phyloP scores from a whole-genome alignment of 53 echinoderm and acorn worm genomes.

The Patiria pectinifera region DNA sequence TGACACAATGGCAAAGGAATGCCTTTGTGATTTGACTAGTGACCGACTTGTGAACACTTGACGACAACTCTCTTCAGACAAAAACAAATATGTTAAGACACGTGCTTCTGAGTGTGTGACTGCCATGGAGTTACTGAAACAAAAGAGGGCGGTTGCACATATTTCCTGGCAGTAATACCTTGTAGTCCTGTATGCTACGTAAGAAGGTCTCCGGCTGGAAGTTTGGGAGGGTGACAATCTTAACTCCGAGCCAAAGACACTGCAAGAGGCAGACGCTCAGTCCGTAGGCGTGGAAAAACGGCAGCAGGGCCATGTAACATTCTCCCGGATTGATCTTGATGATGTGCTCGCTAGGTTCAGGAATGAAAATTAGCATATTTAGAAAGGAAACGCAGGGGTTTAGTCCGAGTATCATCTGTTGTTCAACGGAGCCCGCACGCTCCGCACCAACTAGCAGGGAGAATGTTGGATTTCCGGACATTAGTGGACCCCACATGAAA shows the following conservation, averaged over 20 bases:
- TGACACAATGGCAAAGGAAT: too few relatives aligned
- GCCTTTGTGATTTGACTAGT: too few relatives aligned
- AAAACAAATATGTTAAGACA: too few relatives aligned
- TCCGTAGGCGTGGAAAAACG: slow-evolving; percentile 75
- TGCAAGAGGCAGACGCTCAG: slow-evolving; percentile 56
- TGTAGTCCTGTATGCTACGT: slow-evolving; percentile 67
- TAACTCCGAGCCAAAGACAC: slow-evolving; percentile 51
- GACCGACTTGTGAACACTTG: too few relatives aligned
- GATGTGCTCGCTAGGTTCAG: background rate
- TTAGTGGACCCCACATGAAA: too few relatives aligned
- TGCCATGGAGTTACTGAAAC: background rate
- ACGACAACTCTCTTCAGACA: too few relatives aligned
- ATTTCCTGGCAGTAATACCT: slow-evolving; percentile 40
- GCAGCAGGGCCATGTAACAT: slow-evolving; percentile 51
- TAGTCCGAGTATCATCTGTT: too few relatives aligned
- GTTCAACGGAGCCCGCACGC: too few relatives aligned
- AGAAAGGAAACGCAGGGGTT: too few relatives aligned
- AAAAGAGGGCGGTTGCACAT: background rate
- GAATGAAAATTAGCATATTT: too few relatives aligned
- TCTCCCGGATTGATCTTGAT: background rate
- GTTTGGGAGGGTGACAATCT: slow-evolving; percentile 63
- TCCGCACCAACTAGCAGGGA: too few relatives aligned
- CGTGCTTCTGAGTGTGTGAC: background rate
- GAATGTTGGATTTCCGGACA: too few relatives aligned
- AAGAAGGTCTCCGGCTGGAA: slow-evolving; percentile 75